A percentile compares a stretch with the other conserved stretches of the same genome.
Evolutionary conservation across 1,140 invertebrate species (phyloP).

Genomic region (Drosophila littoralis): DNA sequence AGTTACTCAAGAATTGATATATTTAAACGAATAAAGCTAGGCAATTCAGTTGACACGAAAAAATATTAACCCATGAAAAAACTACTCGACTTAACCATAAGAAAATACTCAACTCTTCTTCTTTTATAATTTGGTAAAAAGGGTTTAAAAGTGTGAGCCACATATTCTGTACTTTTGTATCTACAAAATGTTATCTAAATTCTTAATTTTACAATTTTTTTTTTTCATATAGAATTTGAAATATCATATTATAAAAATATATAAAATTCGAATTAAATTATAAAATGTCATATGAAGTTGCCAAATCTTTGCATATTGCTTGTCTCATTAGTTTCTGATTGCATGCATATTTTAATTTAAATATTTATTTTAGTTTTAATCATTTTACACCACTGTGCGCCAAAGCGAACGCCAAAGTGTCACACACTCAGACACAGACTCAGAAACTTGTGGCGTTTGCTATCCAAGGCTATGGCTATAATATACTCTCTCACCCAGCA

Average conservation of each 20-base stretch:
- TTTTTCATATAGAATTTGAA: no score
- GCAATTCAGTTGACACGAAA: no score
- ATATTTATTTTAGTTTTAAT: background rate
- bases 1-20: background rate
- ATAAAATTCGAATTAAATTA: background rate
- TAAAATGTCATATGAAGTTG: background rate
- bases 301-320: no score
- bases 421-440: constrained; percentile 30
- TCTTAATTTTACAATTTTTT: no score
- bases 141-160: no score
- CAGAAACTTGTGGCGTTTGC: constrained; percentile 38
- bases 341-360: background rate
- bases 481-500: constrained; percentile 21
- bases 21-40: background rate
- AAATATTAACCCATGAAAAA: no score
- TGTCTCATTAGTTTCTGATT: no score
- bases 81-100: no score
- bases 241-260: background rate
- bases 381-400: constrained; percentile 43
- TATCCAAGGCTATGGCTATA: constrained; percentile 47
- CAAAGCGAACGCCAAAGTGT: constrained; percentile 47
- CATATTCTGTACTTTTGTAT: no score
- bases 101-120: no score
- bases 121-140: no score
- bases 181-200: no score